phyloP scores from a whole-genome alignment of 2,888 invertebrate species.

The Cacoxenus indagator region DNA sequence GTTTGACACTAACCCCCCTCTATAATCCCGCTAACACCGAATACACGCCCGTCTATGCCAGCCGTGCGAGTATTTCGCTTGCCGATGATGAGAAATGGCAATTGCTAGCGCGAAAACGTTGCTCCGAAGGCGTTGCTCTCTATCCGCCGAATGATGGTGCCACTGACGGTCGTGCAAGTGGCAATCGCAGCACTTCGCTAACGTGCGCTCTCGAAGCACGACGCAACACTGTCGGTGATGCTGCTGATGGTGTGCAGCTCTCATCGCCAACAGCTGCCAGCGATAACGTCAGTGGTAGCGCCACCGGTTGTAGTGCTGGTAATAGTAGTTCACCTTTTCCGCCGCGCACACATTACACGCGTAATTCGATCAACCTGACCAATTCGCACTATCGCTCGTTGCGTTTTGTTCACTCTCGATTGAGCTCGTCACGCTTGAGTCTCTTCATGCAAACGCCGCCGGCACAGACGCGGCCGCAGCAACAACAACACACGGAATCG shows the following conservation, averaged over 20 bases:
- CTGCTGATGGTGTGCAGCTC: slow-evolving; percentile 3
- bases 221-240: slow-evolving; percentile 19
- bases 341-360: slow-evolving; percentile 63
- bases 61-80: slow-evolving; percentile 60
- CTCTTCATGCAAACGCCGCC: slow-evolving; percentile 62
- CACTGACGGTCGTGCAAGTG: slow-evolving; percentile 36
- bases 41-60: slow-evolving; percentile 69
- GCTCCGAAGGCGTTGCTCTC: slow-evolving; percentile 56
- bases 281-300: neutral
- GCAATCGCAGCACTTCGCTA: slow-evolving; percentile 53
- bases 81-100: slow-evolving; percentile 71
- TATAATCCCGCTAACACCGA: slow-evolving; percentile 56
- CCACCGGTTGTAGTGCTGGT: neutral
- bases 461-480: slow-evolving; percentile 13
- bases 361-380: slow-evolving; percentile 68
- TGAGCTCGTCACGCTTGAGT: slow-evolving; percentile 68
- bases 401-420: slow-evolving; percentile 68
- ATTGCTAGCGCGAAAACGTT: slow-evolving; percentile 67
- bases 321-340: slow-evolving; percentile 40
- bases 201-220: slow-evolving; percentile 25
- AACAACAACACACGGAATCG: neutral
- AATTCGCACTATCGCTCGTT: slow-evolving; percentile 69
- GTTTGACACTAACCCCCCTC: slow-evolving; percentile 66
- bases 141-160: slow-evolving; percentile 30
- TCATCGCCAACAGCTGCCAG: neutral